These are phyloP conservation scores for Argynnis bischoffii DNA, from an alignment of 2,888 invertebrate genomes.

Conservation along the genomic window DNA sequence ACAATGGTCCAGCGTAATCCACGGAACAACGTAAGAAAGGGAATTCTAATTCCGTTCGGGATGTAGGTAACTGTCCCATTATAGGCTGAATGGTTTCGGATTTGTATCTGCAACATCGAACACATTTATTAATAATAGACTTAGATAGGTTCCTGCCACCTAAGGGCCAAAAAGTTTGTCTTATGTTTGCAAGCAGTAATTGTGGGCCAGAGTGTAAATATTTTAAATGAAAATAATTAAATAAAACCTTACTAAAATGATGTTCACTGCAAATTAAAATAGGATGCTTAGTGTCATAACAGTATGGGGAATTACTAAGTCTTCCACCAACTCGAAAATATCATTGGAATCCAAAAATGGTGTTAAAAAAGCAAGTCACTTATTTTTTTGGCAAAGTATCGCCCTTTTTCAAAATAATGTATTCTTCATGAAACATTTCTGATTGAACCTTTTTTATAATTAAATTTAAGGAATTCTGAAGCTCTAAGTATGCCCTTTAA, in stretches of 20 bases:
- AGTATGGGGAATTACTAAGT: slow-evolving; percentile 16
- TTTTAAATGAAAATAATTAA: slow-evolving; percentile 7
- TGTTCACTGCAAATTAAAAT: slow-evolving; percentile 9
- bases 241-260: slow-evolving; percentile 16
- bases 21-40: not conserved
- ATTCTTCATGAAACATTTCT: slow-evolving; percentile 6
- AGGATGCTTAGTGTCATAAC: slow-evolving; percentile 22
- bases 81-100: slow-evolving; percentile 1
- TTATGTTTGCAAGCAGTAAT: slow-evolving; percentile 10
- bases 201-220: slow-evolving; percentile 14
- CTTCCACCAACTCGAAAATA: slow-evolving; percentile 22
- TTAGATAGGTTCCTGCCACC: slow-evolving; percentile 13
- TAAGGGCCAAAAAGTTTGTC: slow-evolving; percentile 10
- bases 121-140: not conserved
- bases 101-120: slow-evolving; percentile 3
- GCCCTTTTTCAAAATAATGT: not conserved
- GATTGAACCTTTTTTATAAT: no score
- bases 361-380: slow-evolving; percentile 6
- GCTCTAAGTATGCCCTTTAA: no score
- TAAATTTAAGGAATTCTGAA: no score
- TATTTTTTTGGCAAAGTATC: slow-evolving; percentile 17
- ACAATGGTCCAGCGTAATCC: not conserved
- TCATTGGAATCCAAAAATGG: slow-evolving; percentile 17
- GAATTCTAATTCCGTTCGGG: not conserved
- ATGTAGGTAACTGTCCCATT: slow-evolving; percentile 4